phyloP scores from a whole-genome alignment of 2,888 invertebrate genomes.

The Mantis religiosa region DNA sequence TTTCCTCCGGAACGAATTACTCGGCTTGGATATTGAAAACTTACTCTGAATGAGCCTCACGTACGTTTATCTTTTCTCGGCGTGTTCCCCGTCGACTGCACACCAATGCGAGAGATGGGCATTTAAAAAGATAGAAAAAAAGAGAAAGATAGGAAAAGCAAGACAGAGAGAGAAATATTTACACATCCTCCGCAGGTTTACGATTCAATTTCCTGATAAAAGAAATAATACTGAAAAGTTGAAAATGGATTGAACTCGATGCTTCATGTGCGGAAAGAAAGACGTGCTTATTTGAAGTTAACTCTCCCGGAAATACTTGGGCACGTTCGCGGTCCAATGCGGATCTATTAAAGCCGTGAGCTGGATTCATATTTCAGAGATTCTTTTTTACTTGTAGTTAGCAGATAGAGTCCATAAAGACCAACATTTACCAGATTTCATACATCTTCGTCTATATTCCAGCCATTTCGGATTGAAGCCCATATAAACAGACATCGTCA shows the following conservation, averaged over 20 bases:
- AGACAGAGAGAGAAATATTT: conserved; percentile 22
- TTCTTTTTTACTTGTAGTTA: not conserved
- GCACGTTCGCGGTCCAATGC: not conserved
- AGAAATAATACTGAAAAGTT: conserved; percentile 7
- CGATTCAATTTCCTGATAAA: conserved; percentile 30
- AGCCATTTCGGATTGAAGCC: too few relatives aligned
- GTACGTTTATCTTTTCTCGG: conserved; percentile 14
- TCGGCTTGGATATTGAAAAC: conserved; percentile 6
- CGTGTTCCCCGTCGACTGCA: conserved; percentile 3
- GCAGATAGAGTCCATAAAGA: not conserved
- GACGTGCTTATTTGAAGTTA: not conserved
- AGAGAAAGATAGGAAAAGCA: not conserved
- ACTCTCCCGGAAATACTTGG: not conserved
- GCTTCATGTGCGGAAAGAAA: not conserved
- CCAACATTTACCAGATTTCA: not conserved
- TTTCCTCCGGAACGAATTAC: conserved; percentile 7
- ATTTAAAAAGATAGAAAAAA: not conserved
- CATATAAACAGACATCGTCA: too few relatives aligned
- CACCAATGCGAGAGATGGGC: conserved; percentile 3
- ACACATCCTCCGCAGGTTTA: conserved; percentile 27
- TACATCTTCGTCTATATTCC: not conserved
- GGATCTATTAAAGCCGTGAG: not conserved
- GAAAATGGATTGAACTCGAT: not conserved
- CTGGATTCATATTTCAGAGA: not conserved
- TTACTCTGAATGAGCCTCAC: conserved; percentile 9